Evolutionary conservation across 2,888 invertebrate species (phyloP), one percentile per base, ranked within the genome.

Genomic region (Celastrina argiolus): DNA sequence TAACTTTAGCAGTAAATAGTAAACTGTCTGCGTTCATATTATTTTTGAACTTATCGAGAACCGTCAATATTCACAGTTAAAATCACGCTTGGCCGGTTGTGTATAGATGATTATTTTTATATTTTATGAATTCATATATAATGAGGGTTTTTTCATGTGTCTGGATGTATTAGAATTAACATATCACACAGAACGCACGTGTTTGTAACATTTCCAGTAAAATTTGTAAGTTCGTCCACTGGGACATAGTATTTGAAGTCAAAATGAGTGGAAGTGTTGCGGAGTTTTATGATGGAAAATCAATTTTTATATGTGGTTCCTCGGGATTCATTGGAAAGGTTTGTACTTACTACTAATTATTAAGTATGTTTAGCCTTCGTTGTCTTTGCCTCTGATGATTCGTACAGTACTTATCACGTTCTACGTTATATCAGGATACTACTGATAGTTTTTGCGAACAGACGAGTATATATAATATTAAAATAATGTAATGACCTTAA

Each of bases 311-410:
- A 0, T 81, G 81, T 8, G 81, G 81, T 8, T 80, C 73, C 2
- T 78, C 81, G 3, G 81, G 81, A 0, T 81, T 77, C 56, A 64
- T 81, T 22, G 77, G 81, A 56, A 78, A 80, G 74, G 81, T 80
- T 70, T 66, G 69, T 69, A 26, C 22, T 65, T 26, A 14, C 39
- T 67, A 39, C 64, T 67, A 18, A 7, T 7, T 58, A n/a, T n/a
- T 58, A 28, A 28, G n/a, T n/a, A n/a, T n/a, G n/a, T n/a, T n/a
- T n/a, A n/a, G n/a, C n/a, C n/a, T n/a, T n/a, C n/a, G n/a, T n/a
- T n/a, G n/a, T n/a, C n/a, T n/a, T n/a, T n/a, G n/a, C n/a, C n/a
- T n/a, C n/a, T n/a, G n/a, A n/a, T n/a, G n/a, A n/a, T n/a, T n/a
- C n/a, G n/a, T n/a, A n/a, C n/a, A n/a, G n/a, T n/a, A n/a, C n/a